These are phyloP conservation scores for Prosopocoilus inquinatus DNA, from an alignment of 2,888 invertebrate genomes.

Conservation along the genomic window DNA sequence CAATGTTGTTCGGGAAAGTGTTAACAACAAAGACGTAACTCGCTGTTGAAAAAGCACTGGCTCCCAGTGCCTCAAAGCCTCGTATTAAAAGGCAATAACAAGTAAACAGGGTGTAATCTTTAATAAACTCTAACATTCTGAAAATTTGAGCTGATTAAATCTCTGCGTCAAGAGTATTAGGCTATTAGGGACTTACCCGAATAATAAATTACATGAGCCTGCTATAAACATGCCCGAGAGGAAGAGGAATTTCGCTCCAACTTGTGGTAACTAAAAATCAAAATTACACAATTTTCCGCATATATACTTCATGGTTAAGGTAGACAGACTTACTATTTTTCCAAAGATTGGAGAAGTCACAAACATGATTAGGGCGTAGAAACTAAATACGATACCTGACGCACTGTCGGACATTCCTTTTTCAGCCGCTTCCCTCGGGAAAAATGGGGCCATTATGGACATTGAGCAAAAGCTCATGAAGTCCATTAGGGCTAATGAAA, in stretches of 20 bases:
- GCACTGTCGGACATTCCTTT: conserved; percentile 70
- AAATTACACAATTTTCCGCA: neutral
- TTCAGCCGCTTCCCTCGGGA: conserved; percentile 67
- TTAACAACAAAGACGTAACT: conserved; percentile 77
- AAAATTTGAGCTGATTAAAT: conserved; percentile 33
- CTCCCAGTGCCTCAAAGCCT: conserved; percentile 72
- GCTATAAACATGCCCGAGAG: conserved; percentile 69
- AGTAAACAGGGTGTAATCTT: conserved; percentile 63
- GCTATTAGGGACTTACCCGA: conserved; percentile 62
- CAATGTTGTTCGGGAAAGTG: conserved; percentile 72
- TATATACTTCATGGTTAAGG: neutral
- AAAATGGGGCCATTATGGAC: conserved; percentile 80
- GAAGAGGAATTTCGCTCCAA: conserved; percentile 73
- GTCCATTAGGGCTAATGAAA: conserved; percentile 66
- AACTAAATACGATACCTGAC: conserved; percentile 75
- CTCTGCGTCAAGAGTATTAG: no score
- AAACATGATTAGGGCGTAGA: conserved; percentile 75
- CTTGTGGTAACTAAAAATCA: conserved; percentile 61
- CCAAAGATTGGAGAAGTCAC: conserved; percentile 73
- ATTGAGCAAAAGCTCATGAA: conserved; percentile 76
- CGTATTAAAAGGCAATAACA: conserved; percentile 69
- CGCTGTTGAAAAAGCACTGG: conserved; percentile 75
- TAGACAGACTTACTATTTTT: conserved; percentile 62
- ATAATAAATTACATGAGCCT: conserved; percentile 71
- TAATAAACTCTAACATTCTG: conserved; percentile 65